Conservation (phyloP, 2,888 invertebrate species). For the Drosophila merina region DNA sequence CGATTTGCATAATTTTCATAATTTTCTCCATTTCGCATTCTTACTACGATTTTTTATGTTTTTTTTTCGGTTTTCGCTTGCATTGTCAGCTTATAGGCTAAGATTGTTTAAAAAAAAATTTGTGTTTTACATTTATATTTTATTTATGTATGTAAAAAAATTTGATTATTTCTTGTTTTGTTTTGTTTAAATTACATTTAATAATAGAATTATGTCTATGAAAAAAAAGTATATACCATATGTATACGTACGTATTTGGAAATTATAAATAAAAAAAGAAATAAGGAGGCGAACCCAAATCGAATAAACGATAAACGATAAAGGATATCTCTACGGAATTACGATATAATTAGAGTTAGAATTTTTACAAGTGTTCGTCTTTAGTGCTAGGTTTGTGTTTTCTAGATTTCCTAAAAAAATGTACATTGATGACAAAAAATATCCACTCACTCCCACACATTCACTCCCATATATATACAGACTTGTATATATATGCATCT, state of each 20-base stretch:
- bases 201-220: conserved; percentile 67
- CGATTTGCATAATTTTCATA: conserved; percentile 21
- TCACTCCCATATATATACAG: conserved; percentile 26
- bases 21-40: conserved; percentile 25
- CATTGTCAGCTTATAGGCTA: conserved; percentile 50
- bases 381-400: conserved; percentile 52
- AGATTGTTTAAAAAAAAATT: conserved; percentile 61
- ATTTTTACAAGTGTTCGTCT: conserved; percentile 68
- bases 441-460: conserved; percentile 53
- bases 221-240: conserved; percentile 50
- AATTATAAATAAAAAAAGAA: conserved; percentile 26
- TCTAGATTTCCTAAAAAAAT: conserved; percentile 66
- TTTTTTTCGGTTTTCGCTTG: conserved; percentile 15
- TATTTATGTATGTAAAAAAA: conserved; percentile 75
- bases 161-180: conserved; percentile 67
- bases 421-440: conserved; percentile 71
- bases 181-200: conserved; percentile 67
- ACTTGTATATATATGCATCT: conserved; percentile 21
- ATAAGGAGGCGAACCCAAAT: conserved; percentile 1
- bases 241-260: neutral
- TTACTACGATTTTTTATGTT: conserved; percentile 7
- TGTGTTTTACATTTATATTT: conserved; percentile 66
- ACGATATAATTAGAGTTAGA: conserved; percentile 41
- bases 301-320: conserved; percentile 2
- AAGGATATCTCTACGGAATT: conserved; percentile 6